Percentiles rank a stretch among this genome's conserved stretches.
phyloP scores from a whole-genome alignment of 2,113 vertebrate species.

The Podilymbus podiceps region DNA sequence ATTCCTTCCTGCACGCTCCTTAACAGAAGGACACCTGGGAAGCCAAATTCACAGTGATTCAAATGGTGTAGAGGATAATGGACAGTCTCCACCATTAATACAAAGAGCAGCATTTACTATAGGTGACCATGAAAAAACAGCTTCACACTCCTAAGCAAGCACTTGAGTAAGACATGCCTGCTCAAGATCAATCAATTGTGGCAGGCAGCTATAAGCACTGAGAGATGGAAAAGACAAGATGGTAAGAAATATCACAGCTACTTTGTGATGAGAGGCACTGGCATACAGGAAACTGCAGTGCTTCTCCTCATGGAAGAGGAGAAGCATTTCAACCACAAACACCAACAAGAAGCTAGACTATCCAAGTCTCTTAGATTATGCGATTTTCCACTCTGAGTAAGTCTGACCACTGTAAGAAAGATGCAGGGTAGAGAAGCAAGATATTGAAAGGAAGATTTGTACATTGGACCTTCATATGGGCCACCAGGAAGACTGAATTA shows the following conservation, averaged over 20 bases:
- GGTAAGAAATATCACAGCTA: not conserved
- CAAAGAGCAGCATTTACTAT: not conserved
- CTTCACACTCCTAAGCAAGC: not conserved
- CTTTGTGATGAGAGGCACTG: not conserved
- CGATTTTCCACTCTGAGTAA: not conserved
- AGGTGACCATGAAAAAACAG: not conserved
- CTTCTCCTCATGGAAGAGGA: not conserved
- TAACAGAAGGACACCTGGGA: not conserved
- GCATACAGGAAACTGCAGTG: not conserved
- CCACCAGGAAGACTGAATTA: not conserved
- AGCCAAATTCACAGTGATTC: not conserved
- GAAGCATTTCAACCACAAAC: not conserved
- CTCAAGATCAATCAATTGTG: not conserved
- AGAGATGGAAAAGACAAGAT: not conserved
- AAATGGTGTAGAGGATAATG: not conserved
- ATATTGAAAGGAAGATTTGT: not conserved
- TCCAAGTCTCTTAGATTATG: not conserved
- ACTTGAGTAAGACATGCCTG: not conserved
- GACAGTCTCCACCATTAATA: not conserved
- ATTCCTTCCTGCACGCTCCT: not conserved
- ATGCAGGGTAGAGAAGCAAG: not conserved
- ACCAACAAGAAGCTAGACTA: not conserved
- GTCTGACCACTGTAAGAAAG: not conserved
- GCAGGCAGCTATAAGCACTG: not conserved
- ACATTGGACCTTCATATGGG: not conserved